These are phyloP conservation scores for Notoglanidium macrostoma DNA, from an alignment of 2,797 vertebrate species.

Conservation along the genomic window DNA sequence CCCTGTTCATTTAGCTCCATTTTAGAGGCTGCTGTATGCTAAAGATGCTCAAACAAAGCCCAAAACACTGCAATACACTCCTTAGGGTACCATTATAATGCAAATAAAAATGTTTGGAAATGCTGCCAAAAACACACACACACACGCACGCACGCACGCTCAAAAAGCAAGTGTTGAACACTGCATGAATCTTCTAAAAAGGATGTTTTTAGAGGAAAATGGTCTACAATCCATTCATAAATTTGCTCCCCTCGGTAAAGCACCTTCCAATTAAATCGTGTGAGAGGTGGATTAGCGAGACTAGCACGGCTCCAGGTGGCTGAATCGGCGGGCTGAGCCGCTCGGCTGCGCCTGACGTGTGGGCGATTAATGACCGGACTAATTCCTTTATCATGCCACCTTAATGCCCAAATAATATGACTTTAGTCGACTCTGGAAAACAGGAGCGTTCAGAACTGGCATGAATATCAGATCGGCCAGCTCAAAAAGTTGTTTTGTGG, in stretches of 20 bases:
- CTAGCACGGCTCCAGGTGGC: constrained; percentile 77
- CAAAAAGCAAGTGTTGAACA: constrained; percentile 65
- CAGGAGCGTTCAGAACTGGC: constrained; percentile 72
- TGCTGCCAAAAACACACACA: constrained; percentile 60
- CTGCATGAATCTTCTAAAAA: constrained; percentile 75
- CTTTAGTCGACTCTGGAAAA: constrained; percentile 78
- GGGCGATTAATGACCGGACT: constrained; percentile 81
- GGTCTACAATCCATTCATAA: constrained; percentile 79
- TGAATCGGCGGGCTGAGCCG: constrained; percentile 79
- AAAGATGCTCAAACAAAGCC: constrained; percentile 6
- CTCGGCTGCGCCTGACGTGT: constrained; percentile 78
- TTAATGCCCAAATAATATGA: constrained; percentile 81
- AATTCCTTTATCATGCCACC: constrained; percentile 80
- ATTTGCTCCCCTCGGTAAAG: constrained; percentile 76
- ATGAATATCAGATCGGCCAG: constrained; percentile 72
- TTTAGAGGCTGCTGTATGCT: neutral
- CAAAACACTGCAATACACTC: neutral
- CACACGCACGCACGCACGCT: neutral
- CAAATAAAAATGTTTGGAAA: constrained; percentile 46
- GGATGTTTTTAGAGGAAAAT: constrained; percentile 75
- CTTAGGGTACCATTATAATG: constrained; percentile 11
- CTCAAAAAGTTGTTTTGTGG: neutral
- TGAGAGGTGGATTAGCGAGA: constrained; percentile 80
- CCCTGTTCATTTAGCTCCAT: neutral
- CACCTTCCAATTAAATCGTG: constrained; percentile 80